Evolutionary conservation across 2,888 invertebrate genomes (phyloP), one percentile per base, ranked within the genome.

Genomic region (Perithous albicinctus): DNA sequence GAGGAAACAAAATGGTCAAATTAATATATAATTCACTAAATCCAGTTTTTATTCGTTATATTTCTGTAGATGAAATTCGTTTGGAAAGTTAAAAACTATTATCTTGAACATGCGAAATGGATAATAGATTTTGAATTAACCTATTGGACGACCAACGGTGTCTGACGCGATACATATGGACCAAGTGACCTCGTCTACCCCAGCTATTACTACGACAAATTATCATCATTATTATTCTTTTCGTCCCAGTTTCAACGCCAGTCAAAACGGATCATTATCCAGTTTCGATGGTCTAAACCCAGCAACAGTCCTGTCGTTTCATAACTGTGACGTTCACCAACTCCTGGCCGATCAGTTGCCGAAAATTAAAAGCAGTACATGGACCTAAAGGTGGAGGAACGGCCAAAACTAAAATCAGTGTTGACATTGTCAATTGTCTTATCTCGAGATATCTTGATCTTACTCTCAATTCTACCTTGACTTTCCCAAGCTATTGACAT

Each of bases 261-360:
- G 72, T 72, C 59, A 72, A 80, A 80, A 61, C 41, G 54, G 48
- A 23, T 67, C 63, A 54, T 56, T 56, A 32, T 61, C 35, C 54
- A n/a, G 32, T n/a, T 54, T 26, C 51, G n/a, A n/a, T n/a, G n/a
- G n/a, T n/a, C n/a, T n/a, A n/a, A n/a, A n/a, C n/a, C n/a, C n/a
- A n/a, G 20, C 26, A 63, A 79, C 63, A 26, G 23, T 43, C 43
- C 64, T 46, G 56, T 72, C 56, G 76, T 72, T 80, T 51, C 66
- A 23, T 18, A 69, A 12, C 48, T 51, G 15, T 12, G 10, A 12
- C 41, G 15, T 51, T 56, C 26, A 32, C 29, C 48, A 15, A 15
- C 46, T n/a, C 73, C 23, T 26, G 12, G 18, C 70, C 70, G 75
- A 80, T 59, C 69, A 48, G 32, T 20, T n/a, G n/a, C n/a, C 20